Base-by-base conservation (phyloP, 2,797 vertebrate species). In the Odontamblyopus rebecca region DNA sequence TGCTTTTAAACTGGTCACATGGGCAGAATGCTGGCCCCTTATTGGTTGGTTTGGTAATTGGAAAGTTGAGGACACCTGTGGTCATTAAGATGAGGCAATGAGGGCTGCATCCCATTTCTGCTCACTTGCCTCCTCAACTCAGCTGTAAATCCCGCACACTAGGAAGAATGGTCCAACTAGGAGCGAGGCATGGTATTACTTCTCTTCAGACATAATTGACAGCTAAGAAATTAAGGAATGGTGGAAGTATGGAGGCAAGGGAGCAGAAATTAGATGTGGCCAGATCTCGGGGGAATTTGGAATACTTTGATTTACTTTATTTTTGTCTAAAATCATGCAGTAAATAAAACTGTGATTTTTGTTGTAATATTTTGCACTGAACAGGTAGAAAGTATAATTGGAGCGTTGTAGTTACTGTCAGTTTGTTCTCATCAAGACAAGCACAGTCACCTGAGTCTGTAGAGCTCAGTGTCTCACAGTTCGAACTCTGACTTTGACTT, bases 11-110 rank as follows among this genome's bases (percentile, higher is more conserved):
- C 29, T 19, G n/a, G 71, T 61, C 35, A 29, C 26, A 3, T 15
- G 1, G 26, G 60, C 3, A 0, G 0, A 19, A 32, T 38, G 29
- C 7, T 9, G 15, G 23, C 19, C 61, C 2, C 78, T 87, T 83
- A 89, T 88, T 91, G 86, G 89, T 44, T 68, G 67, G 23, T 48
- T 65, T 71, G 2, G 16, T 4, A 71, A 76, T 41, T 68, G 35
- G 16, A 35, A 44, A 35, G 89, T 23, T 86, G 60, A 76, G 65
- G 79, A 74, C 84, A 90, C 83, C 75, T 89, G 86, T 63, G 68
- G 15, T 75, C 44, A 1, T 68, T 71, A 59, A 70, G 15, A 6
- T 6, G 64, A 13, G 26, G 11, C 32, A 41, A 19, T 1, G 6
- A 62, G 6, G 57, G 57, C 13, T 29, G 56, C 56, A 4, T 57